Evolutionary conservation across 1,140 invertebrate species (phyloP).

Genomic region (Zaprionus lachaisei): DNA sequence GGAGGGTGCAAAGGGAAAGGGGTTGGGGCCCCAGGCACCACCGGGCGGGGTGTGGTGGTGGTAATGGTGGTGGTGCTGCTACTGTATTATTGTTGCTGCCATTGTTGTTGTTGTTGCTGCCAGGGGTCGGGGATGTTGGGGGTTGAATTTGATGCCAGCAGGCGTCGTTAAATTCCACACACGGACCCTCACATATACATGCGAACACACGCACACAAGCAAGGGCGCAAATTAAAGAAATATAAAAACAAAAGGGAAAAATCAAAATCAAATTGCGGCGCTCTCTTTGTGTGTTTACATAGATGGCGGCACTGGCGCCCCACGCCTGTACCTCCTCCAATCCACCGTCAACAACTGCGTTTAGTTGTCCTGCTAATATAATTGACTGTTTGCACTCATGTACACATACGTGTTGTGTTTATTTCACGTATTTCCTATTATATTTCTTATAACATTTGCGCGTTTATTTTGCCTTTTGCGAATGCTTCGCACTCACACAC

Average conservation of each 20-base stretch:
- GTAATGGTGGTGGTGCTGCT: constrained; percentile 25
- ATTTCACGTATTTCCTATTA: constrained; percentile 40
- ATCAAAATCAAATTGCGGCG: constrained; percentile 44
- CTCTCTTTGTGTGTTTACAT: constrained; percentile 38
- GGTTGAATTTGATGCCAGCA: constrained; percentile 63
- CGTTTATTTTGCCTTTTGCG: constrained; percentile 59
- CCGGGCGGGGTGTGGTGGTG: constrained; percentile 41
- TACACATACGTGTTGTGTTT: constrained; percentile 34
- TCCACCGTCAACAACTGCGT: not conserved
- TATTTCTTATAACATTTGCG: constrained; percentile 50
- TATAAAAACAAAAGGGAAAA: constrained; percentile 66
- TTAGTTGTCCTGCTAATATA: constrained; percentile 13
- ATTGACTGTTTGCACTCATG: not conserved
- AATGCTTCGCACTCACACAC: constrained; percentile 46
- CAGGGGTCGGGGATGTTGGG: constrained; percentile 47
- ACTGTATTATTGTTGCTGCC: not conserved
- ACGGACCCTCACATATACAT: constrained; percentile 31
- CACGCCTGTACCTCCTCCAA: not conserved
- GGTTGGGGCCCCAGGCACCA: constrained; percentile 16
- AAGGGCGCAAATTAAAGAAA: constrained; percentile 54
- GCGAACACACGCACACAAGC: constrained; percentile 26
- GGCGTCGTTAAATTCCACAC: constrained; percentile 38
- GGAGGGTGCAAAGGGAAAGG: constrained; percentile 17
- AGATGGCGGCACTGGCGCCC: constrained; percentile 14
- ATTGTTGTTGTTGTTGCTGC: constrained; percentile 22